Conservation (phyloP, 2,797 vertebrate species). For the Acanthurus leucopareius region DNA sequence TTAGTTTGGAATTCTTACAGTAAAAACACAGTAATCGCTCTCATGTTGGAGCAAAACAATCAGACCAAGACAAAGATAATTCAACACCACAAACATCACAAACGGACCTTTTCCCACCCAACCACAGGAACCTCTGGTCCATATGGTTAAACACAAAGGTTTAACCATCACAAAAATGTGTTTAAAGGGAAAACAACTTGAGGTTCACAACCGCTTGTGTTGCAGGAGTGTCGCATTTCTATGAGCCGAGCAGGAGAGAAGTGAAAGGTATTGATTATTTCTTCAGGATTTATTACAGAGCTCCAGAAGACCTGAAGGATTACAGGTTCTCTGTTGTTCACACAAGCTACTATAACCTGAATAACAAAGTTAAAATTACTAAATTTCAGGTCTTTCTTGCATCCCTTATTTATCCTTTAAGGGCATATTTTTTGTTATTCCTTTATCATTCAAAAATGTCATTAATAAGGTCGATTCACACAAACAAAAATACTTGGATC, state of each 20-base stretch:
- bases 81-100: conserved; percentile 13
- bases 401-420: too few relatives aligned
- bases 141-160: neutral
- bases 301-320: neutral
- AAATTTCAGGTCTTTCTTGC: too few relatives aligned
- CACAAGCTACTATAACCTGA: neutral
- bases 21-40: neutral
- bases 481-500: too few relatives aligned
- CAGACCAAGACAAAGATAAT: neutral
- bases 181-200: conserved; percentile 11
- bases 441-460: too few relatives aligned
- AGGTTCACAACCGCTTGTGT: conserved; percentile 2
- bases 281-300: neutral
- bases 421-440: too few relatives aligned
- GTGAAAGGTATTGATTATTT: conserved; percentile 3
- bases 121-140: neutral
- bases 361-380: too few relatives aligned
- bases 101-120: neutral
- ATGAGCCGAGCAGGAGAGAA: neutral
- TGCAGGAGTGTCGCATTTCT: conserved; percentile 31
- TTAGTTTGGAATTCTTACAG: neutral
- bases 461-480: too few relatives aligned
- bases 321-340: neutral
- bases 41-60: conserved; percentile 5
- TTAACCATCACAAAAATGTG: conserved; percentile 10